These are phyloP conservation scores for Channa striata DNA, from an alignment of 2,797 vertebrate species.

Conservation along the genomic window DNA sequence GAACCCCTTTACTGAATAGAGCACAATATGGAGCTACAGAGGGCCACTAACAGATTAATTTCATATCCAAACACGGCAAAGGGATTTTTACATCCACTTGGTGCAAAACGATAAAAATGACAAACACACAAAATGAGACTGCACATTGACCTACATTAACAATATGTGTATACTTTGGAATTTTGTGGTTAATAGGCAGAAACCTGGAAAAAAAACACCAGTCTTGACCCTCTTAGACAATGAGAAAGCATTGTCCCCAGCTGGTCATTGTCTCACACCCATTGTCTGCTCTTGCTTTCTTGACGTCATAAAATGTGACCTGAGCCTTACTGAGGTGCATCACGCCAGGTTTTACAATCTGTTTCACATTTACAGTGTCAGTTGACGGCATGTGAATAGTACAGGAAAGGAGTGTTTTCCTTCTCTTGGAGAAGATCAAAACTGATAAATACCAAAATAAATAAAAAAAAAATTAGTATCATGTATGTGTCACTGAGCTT, in stretches of 20 bases:
- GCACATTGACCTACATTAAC: too few species aligned
- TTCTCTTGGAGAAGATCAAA: neutral
- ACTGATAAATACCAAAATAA: neutral
- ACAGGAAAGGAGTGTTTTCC: neutral
- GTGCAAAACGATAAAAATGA: too few species aligned
- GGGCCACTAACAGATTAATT: neutral
- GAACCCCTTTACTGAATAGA: neutral
- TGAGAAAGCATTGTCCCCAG: neutral
- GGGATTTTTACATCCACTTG: too few species aligned
- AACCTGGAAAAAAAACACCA: neutral
- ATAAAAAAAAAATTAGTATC: neutral
- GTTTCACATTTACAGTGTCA: constrained; percentile 15
- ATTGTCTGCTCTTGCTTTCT: constrained; percentile 14
- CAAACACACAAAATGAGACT: too few species aligned
- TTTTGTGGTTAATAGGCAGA: neutral
- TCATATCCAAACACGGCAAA: too few species aligned
- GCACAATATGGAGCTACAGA: neutral
- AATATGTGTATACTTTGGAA: neutral
- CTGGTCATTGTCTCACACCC: constrained; percentile 11
- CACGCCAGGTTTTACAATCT: constrained; percentile 38
- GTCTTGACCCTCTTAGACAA: neutral
- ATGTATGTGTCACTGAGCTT: neutral
- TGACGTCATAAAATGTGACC: constrained; percentile 33
- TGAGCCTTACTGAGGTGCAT: constrained; percentile 17
- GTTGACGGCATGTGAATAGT: neutral